Percentiles rank a stretch among this genome's conserved stretches.
Evolutionary conservation across 2,797 vertebrate genomes (phyloP).

Genomic region (Spatula versicolor): DNA sequence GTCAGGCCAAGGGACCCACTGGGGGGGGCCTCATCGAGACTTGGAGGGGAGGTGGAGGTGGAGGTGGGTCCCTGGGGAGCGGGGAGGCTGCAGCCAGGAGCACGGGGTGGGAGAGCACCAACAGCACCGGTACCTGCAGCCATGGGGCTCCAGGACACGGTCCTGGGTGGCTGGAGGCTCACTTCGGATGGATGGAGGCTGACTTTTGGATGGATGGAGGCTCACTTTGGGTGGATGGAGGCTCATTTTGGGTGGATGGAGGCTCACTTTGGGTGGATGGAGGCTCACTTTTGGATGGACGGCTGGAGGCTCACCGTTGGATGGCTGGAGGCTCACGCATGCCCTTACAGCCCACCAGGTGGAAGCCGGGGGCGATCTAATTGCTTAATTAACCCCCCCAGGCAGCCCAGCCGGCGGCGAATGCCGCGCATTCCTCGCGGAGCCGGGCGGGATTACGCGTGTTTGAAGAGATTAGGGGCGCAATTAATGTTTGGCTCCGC

Average conservation of each 20-base stretch:
- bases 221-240: not conserved
- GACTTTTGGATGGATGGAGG: no score
- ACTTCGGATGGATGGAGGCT: not conserved
- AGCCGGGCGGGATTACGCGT: slow-evolving; percentile 1
- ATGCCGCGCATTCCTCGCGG: slow-evolving; percentile 1
- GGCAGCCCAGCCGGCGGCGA: not conserved
- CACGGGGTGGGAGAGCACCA: no score
- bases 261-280: not conserved
- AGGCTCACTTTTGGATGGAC: no score
- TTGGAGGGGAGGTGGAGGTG: no score
- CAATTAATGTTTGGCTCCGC: not conserved
- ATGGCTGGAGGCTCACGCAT: not conserved
- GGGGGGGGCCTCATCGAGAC: not conserved
- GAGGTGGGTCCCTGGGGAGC: no score
- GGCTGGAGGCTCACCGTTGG: no score
- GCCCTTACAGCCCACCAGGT: not conserved
- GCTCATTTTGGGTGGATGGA: no score
- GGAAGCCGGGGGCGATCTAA: not conserved
- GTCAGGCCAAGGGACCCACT: not conserved
- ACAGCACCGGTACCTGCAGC: no score
- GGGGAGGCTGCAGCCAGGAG: no score
- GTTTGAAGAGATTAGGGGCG: not conserved
- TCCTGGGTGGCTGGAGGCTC: no score
- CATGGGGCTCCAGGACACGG: no score
- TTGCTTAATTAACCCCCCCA: not conserved